Base-by-base conservation (phyloP, 2,113 vertebrate genomes). In the Myotis brandtii region DNA sequence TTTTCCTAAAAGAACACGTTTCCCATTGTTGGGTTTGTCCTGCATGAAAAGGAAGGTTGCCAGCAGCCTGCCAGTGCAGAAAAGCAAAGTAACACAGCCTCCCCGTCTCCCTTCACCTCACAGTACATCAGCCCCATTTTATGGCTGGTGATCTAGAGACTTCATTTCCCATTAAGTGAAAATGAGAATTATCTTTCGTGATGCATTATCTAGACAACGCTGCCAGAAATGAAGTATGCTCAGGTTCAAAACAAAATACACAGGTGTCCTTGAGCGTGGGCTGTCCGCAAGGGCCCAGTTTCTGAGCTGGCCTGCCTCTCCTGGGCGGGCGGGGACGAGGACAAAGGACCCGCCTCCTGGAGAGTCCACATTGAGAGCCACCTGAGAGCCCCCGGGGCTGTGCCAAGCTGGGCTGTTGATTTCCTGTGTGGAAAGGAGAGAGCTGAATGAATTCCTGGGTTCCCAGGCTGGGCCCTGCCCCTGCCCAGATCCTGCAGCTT, bases 301-400 rank as follows among this genome's bases (percentile, higher is more conserved):
- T 62, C 10, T 25, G 59, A 62, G 59, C 25, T 62, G 59, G 59
- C 23, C 23, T 25, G 56, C 23, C 56, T 59, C 56, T 59, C 40
- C 16, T 3, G 16, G 14, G 3, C 0, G 3, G 32, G 4, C 2
- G n/a, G 4, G 66, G 20, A 0, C 6, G 17, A 52, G 23, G 50
- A 64, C 72, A 4, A 5, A 54, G 46, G 18, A 11, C 17, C 23
- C 3, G 34, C 56, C 73, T 32, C 59, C 79, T 2, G 16, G 27
- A 8, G 4, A 9, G 62, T 2, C 40, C 69, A 3, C 25, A 17
- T n/a, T 14, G 48, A 30, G 46, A 52, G 48, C 17, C 12, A 23
- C 37, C 16, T 0, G 5, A 30, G 8, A 23, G 18, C 37, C 77
- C 40, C 2, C 0, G 6, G 46, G 14, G 5, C 25, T 10, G 21